Conservation (phyloP, 2,113 vertebrate genomes). For the Antigone vipio region DNA sequence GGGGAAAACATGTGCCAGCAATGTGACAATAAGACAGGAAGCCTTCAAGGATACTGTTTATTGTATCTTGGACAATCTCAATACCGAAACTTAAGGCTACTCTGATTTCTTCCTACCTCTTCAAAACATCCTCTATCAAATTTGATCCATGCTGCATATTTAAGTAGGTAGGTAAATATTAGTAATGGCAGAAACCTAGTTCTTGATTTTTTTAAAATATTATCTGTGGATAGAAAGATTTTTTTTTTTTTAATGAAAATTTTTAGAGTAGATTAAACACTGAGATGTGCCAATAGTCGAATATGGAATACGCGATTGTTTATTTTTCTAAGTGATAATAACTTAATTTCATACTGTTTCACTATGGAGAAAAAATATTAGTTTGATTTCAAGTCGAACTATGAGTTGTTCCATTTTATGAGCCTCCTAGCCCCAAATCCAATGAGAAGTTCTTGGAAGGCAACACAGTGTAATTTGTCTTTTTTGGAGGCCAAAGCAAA, state of each 20-base stretch:
- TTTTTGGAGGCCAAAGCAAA: slow-evolving; percentile 43
- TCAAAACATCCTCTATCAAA: not conserved
- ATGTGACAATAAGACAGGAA: not conserved
- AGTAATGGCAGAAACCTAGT: not conserved
- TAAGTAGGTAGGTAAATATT: not conserved
- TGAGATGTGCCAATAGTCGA: not conserved
- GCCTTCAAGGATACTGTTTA: not conserved
- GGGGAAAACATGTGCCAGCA: not conserved
- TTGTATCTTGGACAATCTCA: not conserved
- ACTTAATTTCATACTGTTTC: not conserved
- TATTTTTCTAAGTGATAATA: not conserved
- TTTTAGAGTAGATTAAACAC: not conserved
- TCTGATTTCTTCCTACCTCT: not conserved
- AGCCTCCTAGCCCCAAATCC: not conserved
- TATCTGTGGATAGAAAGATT: not conserved
- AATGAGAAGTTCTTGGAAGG: slow-evolving; percentile 21
- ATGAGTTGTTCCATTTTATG: slow-evolving; percentile 20
- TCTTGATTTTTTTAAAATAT: not conserved
- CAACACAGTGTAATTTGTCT: not conserved
- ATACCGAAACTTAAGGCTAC: not conserved
- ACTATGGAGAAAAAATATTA: not conserved
- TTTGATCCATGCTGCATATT: not conserved
- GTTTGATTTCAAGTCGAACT: not conserved
- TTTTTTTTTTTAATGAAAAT: not conserved
- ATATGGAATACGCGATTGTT: not conserved